phyloP scores from a whole-genome alignment of 2,888 invertebrate species.

The Pasiphila rectangulata region DNA sequence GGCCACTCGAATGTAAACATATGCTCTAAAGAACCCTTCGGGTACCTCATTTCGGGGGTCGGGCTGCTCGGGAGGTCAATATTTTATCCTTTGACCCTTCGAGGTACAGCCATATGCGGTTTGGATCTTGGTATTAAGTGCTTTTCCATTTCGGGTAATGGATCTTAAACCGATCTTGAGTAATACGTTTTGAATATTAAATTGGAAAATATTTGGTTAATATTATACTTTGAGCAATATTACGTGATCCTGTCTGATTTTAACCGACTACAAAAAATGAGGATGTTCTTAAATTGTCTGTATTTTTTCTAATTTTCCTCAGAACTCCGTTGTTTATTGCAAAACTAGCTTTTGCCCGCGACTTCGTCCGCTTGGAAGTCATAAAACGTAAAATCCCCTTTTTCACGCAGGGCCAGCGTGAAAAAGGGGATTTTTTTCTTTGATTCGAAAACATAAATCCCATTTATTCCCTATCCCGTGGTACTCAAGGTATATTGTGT shows the following conservation, averaged over 20 bases:
- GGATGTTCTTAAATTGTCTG: no score
- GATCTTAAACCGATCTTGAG: constrained; percentile 7
- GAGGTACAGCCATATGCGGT: constrained; percentile 19
- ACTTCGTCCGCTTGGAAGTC: no score
- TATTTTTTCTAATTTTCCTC: no score
- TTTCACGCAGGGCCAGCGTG: no score
- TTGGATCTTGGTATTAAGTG: constrained; percentile 26
- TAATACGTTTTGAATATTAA: neutral
- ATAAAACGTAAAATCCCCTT: no score
- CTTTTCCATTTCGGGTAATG: constrained; percentile 18
- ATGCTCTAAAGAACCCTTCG: constrained; percentile 19
- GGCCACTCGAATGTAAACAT: constrained; percentile 23
- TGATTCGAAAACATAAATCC: no score
- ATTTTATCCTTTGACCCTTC: constrained; percentile 27
- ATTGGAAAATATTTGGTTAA: neutral
- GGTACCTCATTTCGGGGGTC: constrained; percentile 20
- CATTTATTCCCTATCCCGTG: no score
- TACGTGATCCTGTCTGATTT: neutral
- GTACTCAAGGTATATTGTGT: no score
- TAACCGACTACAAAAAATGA: no score
- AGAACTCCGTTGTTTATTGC: no score
- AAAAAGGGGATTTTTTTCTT: no score
- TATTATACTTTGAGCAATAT: neutral
- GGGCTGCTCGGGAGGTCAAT: constrained; percentile 22
- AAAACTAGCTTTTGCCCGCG: no score